Percentiles rank a stretch among this genome's conserved stretches.
phyloP scores from a whole-genome alignment of 2,888 invertebrate species.

The Pheosia tremula region DNA sequence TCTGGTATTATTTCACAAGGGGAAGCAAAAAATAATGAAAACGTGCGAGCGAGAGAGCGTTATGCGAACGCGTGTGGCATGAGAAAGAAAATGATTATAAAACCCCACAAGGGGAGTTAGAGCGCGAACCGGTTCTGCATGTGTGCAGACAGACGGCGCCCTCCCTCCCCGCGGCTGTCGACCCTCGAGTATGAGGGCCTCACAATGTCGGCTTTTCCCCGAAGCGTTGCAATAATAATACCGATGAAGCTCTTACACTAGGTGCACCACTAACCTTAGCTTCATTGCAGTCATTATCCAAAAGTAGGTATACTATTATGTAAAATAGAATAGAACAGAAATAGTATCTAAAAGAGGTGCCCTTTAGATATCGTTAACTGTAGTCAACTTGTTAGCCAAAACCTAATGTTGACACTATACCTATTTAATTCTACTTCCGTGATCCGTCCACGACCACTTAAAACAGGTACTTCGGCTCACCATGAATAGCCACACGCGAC shows the following conservation, averaged over 20 bases:
- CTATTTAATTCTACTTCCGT: constrained; percentile 25
- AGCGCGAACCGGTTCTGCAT: constrained; percentile 82
- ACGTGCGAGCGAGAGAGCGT: constrained; percentile 71
- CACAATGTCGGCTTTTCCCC: constrained; percentile 75
- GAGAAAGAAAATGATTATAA: constrained; percentile 67
- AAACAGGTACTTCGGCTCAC: constrained; percentile 38
- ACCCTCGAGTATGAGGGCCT: constrained; percentile 75
- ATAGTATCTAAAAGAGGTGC: constrained; percentile 15
- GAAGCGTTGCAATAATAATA: constrained; percentile 78
- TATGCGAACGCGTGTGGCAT: constrained; percentile 74
- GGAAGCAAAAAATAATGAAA: constrained; percentile 82
- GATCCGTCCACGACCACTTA: constrained; percentile 41
- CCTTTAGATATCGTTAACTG: constrained; percentile 34
- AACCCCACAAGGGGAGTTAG: constrained; percentile 76
- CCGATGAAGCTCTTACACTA: constrained; percentile 40
- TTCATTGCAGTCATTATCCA: constrained; percentile 16
- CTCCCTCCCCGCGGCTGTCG: constrained; percentile 77
- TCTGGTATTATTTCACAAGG: constrained; percentile 79
- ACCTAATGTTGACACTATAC: constrained; percentile 32
- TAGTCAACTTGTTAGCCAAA: constrained; percentile 26
- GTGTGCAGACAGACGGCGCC: constrained; percentile 78
- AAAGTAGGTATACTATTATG: not conserved
- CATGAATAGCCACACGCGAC: constrained; percentile 70
- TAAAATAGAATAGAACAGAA: constrained; percentile 6
- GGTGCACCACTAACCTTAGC: constrained; percentile 19